A percentile compares a stretch with the other conserved stretches of the same genome.
Conservation (phyloP, 2,113 vertebrate species). For the Varanus komodoensis region DNA sequence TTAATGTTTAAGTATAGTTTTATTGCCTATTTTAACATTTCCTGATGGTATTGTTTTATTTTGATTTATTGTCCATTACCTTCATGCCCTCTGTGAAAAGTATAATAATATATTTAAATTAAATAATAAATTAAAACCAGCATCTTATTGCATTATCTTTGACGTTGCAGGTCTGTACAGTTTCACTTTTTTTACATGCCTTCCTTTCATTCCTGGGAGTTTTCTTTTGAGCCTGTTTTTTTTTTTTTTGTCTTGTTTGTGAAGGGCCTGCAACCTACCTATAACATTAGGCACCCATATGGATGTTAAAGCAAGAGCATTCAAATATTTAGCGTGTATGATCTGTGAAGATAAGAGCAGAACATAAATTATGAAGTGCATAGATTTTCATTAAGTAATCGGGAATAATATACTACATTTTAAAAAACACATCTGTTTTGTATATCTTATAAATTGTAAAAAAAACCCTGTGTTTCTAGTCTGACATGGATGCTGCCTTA, state of each 20-base stretch:
- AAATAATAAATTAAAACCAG: not conserved
- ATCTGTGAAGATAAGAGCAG: not conserved
- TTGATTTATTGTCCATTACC: too few relatives aligned
- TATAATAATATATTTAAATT: too few relatives aligned
- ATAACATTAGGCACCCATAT: not conserved
- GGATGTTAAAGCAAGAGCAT: not conserved
- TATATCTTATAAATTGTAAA: not conserved
- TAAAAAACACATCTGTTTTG: not conserved
- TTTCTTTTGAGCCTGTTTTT: not conserved
- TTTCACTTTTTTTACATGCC: not conserved
- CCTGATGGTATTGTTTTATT: too few relatives aligned
- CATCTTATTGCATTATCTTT: not conserved
- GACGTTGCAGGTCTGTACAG: not conserved
- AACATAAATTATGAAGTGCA: not conserved
- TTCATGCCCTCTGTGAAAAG: too few relatives aligned
- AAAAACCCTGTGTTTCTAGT: constrained; percentile 63
- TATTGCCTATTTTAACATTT: too few relatives aligned
- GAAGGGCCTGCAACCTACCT: not conserved
- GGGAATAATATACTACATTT: not conserved
- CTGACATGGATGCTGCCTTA: constrained; percentile 72
- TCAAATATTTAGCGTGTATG: not conserved
- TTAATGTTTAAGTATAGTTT: too few relatives aligned
- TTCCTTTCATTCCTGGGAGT: not conserved
- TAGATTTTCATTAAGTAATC: not conserved
- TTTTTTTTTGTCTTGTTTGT: not conserved